These are phyloP conservation scores for Ctenomys sociabilis DNA, from an alignment of 2,113 vertebrate species.

Conservation along the genomic window DNA sequence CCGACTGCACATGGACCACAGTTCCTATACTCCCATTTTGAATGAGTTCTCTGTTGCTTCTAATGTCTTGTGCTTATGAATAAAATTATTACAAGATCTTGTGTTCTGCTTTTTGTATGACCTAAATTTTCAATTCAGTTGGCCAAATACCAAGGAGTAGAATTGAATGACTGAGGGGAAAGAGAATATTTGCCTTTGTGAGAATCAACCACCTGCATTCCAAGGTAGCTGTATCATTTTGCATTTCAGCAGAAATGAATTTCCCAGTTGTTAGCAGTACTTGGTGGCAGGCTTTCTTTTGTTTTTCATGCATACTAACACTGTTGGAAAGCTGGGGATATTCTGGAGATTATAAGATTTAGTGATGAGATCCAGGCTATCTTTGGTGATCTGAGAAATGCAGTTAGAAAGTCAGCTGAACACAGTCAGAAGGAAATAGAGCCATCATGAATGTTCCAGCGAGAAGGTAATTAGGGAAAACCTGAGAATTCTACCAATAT, in stretches of 20 bases:
- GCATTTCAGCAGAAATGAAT: not conserved
- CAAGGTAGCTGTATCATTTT: not conserved
- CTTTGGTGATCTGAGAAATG: not conserved
- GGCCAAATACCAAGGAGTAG: not conserved
- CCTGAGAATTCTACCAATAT: not conserved
- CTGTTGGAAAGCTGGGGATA: not conserved
- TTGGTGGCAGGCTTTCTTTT: not conserved
- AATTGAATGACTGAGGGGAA: not conserved
- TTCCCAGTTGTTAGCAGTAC: not conserved
- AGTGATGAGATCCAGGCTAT: not conserved
- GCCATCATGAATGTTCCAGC: not conserved
- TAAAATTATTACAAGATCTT: slow-evolving; percentile 15
- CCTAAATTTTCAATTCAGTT: not conserved
- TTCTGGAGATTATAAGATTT: not conserved
- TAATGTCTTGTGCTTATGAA: not conserved
- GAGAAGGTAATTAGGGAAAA: too few species aligned
- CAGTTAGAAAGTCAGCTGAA: not conserved
- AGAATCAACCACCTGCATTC: not conserved
- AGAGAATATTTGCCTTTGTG: not conserved
- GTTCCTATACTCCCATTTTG: not conserved
- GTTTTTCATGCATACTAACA: not conserved
- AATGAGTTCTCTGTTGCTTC: not conserved
- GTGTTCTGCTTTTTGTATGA: not conserved
- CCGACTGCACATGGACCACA: too few species aligned
- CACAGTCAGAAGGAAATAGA: not conserved